Percentiles rank a stretch among this genome's conserved stretches.
These are phyloP conservation scores for Pipistrellus kuhlii DNA, from an alignment of 2,797 vertebrate species.

Conservation along the genomic window DNA sequence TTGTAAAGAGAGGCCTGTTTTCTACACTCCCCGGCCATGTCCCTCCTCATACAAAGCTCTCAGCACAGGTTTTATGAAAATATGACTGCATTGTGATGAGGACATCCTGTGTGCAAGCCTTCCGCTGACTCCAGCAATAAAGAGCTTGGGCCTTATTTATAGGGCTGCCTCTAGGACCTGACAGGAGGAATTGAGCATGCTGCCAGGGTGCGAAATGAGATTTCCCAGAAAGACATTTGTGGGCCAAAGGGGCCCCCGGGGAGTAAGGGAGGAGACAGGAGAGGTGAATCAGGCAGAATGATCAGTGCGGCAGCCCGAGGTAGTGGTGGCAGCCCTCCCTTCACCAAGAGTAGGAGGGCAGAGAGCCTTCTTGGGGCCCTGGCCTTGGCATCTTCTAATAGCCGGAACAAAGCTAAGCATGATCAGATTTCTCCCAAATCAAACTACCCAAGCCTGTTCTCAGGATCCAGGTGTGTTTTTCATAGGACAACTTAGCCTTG, in stretches of 20 bases:
- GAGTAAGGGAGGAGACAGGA: constrained; percentile 82
- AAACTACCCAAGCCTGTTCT: neutral
- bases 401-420: neutral
- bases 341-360: neutral
- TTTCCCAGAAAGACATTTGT: constrained; percentile 86
- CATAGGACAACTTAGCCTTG: neutral
- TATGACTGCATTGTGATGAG: constrained; percentile 71
- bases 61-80: constrained; percentile 73
- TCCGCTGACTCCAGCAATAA: constrained; percentile 85
- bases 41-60: neutral
- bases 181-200: constrained; percentile 85
- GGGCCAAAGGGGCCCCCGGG: constrained; percentile 83
- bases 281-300: constrained; percentile 86
- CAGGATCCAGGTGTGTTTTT: neutral
- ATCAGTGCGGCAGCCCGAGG: constrained; percentile 76
- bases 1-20: neutral
- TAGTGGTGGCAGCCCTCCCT: constrained; percentile 77
- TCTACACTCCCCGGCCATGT: rapidly evolving
- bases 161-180: constrained; percentile 86
- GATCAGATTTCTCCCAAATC: neutral
- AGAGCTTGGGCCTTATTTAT: constrained; percentile 86
- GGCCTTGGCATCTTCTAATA: neutral
- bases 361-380: neutral
- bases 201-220: constrained; percentile 88
- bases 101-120: constrained; percentile 81